These are phyloP conservation scores for Athrips mouffetella DNA, from an alignment of 2,888 invertebrate genomes.

Conservation along the genomic window DNA sequence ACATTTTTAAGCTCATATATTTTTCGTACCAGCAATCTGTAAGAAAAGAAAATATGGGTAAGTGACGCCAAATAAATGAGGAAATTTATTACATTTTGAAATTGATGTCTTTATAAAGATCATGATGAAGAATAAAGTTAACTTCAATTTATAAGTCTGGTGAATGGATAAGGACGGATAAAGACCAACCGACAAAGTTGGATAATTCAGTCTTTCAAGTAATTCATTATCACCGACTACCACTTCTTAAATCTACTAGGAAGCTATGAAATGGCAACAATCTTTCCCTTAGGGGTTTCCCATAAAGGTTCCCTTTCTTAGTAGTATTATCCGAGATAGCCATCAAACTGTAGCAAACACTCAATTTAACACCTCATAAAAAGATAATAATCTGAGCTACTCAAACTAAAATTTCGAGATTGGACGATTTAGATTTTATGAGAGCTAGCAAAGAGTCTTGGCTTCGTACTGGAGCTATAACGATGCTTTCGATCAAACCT, in stretches of 20 bases:
- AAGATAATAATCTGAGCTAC: background rate
- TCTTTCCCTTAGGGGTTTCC: slow-evolving; percentile 5
- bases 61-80: background rate
- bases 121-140: no score
- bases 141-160: no score
- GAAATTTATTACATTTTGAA: background rate
- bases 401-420: background rate
- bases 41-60: slow-evolving; percentile 2
- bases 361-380: background rate
- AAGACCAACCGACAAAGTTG: no score
- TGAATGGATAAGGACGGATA: no score
- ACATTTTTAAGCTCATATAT: slow-evolving; percentile 13
- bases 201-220: no score
- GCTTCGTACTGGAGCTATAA: no score
- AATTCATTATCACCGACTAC: no score
- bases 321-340: slow-evolving; percentile 6
- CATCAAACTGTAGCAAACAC: background rate
- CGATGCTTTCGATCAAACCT: no score
- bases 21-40: slow-evolving; percentile 13
- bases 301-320: slow-evolving; percentile 1
- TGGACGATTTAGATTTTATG: no score
- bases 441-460: no score
- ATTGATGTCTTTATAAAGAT: no score
- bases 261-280: slow-evolving; percentile 1
- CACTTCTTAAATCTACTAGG: no score